Percentiles rank a stretch among this genome's conserved stretches.
These are phyloP conservation scores for Acropora tenuis DNA, from an alignment of 64 coral and sea anemone genomes.

Conservation along the genomic window DNA sequence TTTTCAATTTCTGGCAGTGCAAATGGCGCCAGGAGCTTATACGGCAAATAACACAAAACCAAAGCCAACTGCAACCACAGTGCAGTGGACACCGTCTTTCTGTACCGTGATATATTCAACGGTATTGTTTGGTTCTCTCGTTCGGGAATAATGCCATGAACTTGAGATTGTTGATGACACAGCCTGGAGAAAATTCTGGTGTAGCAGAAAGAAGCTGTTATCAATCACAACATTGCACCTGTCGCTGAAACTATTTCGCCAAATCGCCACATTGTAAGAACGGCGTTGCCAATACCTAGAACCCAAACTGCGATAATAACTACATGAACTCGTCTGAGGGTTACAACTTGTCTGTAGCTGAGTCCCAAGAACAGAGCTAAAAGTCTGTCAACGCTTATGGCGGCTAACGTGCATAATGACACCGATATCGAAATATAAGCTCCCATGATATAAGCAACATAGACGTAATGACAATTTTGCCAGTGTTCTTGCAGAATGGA, in stretches of 20 bases:
- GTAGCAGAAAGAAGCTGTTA: neutral
- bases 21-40: neutral
- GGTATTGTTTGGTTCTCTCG: neutral
- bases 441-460: too few relatives aligned
- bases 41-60: neutral
- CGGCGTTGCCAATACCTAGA: too few relatives aligned
- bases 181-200: neutral
- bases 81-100: neutral
- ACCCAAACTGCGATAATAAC: too few relatives aligned
- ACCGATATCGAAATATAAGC: too few relatives aligned
- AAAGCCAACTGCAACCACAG: neutral
- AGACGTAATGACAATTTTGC: too few relatives aligned
- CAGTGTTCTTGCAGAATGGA: too few relatives aligned
- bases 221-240: neutral
- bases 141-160: neutral
- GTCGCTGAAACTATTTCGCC: neutral
- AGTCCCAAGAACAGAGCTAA: neutral
- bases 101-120: neutral
- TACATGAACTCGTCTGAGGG: neutral
- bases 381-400: neutral
- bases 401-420: neutral
- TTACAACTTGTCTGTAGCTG: neutral
- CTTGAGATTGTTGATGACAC: neutral
- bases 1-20: neutral
- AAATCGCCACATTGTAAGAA: too few relatives aligned